phyloP scores from a whole-genome alignment of 1,140 invertebrate genomes.

The Thalassaphorura encarpata region DNA sequence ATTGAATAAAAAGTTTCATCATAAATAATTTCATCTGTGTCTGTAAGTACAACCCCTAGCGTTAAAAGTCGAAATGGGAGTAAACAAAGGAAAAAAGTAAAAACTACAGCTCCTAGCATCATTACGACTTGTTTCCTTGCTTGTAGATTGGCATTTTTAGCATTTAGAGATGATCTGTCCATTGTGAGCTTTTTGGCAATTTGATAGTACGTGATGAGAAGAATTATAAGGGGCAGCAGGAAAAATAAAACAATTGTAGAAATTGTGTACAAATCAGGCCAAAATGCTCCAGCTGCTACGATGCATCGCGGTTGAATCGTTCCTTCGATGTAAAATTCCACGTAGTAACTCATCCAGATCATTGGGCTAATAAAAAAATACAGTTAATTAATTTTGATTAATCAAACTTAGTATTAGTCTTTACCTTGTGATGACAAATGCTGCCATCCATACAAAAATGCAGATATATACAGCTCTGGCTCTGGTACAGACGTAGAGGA shows the following conservation, averaged over 20 bases:
- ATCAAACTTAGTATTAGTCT: neutral
- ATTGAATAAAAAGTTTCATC: constrained; percentile 67
- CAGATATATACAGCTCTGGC: constrained; percentile 72
- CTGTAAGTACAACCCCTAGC: constrained; percentile 60
- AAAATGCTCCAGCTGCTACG: constrained; percentile 56
- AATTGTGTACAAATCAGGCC: constrained; percentile 62
- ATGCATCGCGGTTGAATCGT: constrained; percentile 58
- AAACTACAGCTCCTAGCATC: constrained; percentile 60
- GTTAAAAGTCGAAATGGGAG: constrained; percentile 74
- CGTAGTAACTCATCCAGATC: constrained; percentile 53
- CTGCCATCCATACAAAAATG: constrained; percentile 68
- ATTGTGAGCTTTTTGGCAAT: constrained; percentile 59
- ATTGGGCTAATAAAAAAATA: constrained; percentile 57
- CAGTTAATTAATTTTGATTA: neutral
- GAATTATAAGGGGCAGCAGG: constrained; percentile 59
- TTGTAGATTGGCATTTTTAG: constrained; percentile 35
- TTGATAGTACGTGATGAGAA: constrained; percentile 61
- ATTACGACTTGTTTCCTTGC: constrained; percentile 59
- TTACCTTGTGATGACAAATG: constrained; percentile 73
- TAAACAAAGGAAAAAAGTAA: constrained; percentile 75
- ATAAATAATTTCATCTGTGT: constrained; percentile 47
- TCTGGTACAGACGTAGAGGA: constrained; percentile 84
- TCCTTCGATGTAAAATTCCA: constrained; percentile 45
- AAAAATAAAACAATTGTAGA: constrained; percentile 62
- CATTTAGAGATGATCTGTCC: constrained; percentile 25